These are phyloP conservation scores for Thysanoteuthis rhombus DNA, from an alignment of 2,888 invertebrate species.

Conservation along the genomic window DNA sequence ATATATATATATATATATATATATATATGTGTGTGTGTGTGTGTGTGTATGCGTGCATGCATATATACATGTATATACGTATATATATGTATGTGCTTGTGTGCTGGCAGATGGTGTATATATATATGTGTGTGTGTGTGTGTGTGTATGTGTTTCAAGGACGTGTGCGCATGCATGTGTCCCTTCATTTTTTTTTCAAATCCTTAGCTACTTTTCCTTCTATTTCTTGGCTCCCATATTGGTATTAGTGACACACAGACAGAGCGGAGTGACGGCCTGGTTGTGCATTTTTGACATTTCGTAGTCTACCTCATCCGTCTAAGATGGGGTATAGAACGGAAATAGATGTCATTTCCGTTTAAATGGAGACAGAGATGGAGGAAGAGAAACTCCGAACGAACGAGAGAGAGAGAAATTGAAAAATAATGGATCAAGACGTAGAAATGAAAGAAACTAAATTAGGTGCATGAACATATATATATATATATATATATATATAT, in stretches of 20 bases:
- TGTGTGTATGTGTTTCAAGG: too few species aligned
- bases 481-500: too few species aligned
- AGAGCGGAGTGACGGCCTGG: not conserved
- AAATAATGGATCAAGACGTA: not conserved
- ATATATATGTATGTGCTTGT: not conserved
- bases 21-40: not conserved
- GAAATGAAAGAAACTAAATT: not conserved
- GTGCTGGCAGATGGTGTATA: not conserved
- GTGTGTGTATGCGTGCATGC: not conserved
- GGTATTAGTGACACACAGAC: not conserved
- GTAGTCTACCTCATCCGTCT: not conserved
- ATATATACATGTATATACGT: not conserved
- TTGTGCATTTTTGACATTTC: not conserved
- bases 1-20: not conserved
- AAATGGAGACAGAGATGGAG: not conserved
- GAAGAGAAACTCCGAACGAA: not conserved
- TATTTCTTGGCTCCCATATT: not conserved
- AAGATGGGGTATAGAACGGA: not conserved
- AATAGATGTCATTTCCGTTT: not conserved
- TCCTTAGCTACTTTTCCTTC: not conserved
- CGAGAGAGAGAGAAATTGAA: not conserved
- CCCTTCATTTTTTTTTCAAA: not conserved
- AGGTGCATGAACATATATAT: not conserved
- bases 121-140: not conserved
- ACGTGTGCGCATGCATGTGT: not conserved